A percentile compares a stretch with the other conserved stretches of the same genome.
These are phyloP conservation scores for Andrena chrysosceles DNA, from an alignment of 2,888 invertebrate genomes.

Conservation along the genomic window DNA sequence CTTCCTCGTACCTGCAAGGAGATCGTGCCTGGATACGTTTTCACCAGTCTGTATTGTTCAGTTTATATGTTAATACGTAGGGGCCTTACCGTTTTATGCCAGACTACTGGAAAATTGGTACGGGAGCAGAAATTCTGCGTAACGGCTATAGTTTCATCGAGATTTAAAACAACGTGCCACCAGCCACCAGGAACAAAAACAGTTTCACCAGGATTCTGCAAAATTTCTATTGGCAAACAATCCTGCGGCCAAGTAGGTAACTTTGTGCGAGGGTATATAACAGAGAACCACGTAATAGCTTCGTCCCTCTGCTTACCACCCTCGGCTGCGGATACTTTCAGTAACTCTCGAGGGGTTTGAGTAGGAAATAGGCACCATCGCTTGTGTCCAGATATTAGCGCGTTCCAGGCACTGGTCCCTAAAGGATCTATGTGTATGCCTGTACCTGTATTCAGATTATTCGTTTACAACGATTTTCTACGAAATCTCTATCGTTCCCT, in stretches of 20 bases:
- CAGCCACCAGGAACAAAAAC: constrained; percentile 99
- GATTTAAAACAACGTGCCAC: constrained; percentile 99
- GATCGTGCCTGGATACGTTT: neutral
- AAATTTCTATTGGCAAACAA: constrained; percentile 96
- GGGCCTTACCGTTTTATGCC: constrained; percentile 94
- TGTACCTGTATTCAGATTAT: constrained; percentile 86
- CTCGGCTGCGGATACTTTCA: constrained; percentile 96
- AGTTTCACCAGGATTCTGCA: constrained; percentile 98
- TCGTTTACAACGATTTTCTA: constrained; percentile 30
- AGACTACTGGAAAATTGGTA: constrained; percentile 98
- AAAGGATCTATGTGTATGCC: constrained; percentile 99
- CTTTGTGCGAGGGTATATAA: constrained; percentile 97
- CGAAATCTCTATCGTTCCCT: no score
- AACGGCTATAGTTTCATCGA: constrained; percentile 98
- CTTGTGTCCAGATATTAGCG: constrained; percentile 97
- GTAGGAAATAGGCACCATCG: constrained; percentile 99
- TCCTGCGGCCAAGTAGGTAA: constrained; percentile 95
- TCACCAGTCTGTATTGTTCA: neutral
- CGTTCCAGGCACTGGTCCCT: constrained; percentile 99
- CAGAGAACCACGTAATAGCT: constrained; percentile 98
- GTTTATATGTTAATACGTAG: neutral
- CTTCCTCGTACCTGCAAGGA: constrained; percentile 90
- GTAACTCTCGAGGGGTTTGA: constrained; percentile 96
- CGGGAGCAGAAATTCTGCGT: constrained; percentile 99
- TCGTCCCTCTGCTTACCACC: constrained; percentile 99